phyloP scores from a whole-genome alignment of 2,888 invertebrate genomes.

The Dendrolimus pini region DNA sequence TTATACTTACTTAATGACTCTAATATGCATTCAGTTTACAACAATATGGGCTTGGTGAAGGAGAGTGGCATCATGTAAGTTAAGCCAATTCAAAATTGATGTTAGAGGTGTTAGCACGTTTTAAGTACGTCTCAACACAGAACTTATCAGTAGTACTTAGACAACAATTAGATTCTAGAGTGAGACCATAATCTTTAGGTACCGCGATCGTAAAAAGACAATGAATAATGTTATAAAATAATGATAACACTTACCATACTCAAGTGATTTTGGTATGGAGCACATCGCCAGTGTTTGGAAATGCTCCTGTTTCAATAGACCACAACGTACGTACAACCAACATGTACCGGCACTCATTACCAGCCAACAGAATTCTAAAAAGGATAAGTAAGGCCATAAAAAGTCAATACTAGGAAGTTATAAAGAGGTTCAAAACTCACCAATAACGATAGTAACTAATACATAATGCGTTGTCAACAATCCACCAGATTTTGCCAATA shows the following conservation, averaged over 20 bases:
- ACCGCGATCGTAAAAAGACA: constrained; percentile 4
- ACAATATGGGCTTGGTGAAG: no score
- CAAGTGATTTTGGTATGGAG: constrained; percentile 32
- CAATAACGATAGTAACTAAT: constrained; percentile 20
- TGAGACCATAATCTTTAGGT: no score
- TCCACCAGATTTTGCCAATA: constrained; percentile 41
- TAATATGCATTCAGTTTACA: no score
- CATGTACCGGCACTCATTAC: constrained; percentile 27
- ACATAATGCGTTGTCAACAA: constrained; percentile 26
- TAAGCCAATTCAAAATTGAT: no score
- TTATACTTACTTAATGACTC: no score
- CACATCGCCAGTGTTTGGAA: constrained; percentile 32
- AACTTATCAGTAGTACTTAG: no score
- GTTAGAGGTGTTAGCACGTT: no score
- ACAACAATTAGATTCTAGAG: no score
- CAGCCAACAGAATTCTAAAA: constrained; percentile 28
- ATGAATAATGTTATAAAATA: constrained; percentile 7
- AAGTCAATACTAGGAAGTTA: no score
- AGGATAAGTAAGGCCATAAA: neutral
- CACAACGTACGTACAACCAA: constrained; percentile 33
- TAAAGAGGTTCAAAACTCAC: constrained; percentile 13
- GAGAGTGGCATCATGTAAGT: no score
- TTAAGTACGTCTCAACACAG: no score
- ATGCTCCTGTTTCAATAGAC: constrained; percentile 27
- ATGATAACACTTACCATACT: constrained; percentile 4